phyloP scores from a whole-genome alignment of 2,888 invertebrate genomes.

The Ptychoptera albimana region DNA sequence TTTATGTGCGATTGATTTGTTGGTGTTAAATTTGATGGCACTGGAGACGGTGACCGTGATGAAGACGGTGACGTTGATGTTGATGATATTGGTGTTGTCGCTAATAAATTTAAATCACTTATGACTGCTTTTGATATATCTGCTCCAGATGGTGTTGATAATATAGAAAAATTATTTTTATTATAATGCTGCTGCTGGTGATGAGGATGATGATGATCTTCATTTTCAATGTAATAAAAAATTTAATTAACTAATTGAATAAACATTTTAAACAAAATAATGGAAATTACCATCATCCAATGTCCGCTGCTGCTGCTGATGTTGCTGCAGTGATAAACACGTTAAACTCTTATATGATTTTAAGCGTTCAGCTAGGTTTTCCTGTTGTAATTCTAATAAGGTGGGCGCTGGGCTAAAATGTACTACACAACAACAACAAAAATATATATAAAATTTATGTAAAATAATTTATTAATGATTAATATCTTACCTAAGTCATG shows the following conservation, averaged over 20 bases:
- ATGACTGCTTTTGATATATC: neutral
- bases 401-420: conserved; percentile 76
- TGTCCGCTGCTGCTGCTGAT: no score
- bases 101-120: neutral
- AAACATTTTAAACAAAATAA: no score
- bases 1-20: no score
- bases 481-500: no score
- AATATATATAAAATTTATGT: no score
- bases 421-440: no score
- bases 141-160: neutral
- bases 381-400: conserved; percentile 69
- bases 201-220: no score
- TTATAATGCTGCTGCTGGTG: no score
- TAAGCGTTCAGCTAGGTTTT: conserved; percentile 72
- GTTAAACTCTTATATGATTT: conserved; percentile 16
- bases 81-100: neutral
- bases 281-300: conserved; percentile 2
- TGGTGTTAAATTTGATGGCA: neutral
- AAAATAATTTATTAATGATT: no score
- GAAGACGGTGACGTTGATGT: neutral
- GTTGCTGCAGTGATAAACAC: neutral
- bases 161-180: no score
- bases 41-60: neutral
- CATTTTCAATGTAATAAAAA: no score
- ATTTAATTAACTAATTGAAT: no score